A percentile compares a stretch with the other conserved stretches of the same genome.
These are phyloP conservation scores for Marisa cornuarietis DNA, from an alignment of 1,140 invertebrate species.

Conservation along the genomic window DNA sequence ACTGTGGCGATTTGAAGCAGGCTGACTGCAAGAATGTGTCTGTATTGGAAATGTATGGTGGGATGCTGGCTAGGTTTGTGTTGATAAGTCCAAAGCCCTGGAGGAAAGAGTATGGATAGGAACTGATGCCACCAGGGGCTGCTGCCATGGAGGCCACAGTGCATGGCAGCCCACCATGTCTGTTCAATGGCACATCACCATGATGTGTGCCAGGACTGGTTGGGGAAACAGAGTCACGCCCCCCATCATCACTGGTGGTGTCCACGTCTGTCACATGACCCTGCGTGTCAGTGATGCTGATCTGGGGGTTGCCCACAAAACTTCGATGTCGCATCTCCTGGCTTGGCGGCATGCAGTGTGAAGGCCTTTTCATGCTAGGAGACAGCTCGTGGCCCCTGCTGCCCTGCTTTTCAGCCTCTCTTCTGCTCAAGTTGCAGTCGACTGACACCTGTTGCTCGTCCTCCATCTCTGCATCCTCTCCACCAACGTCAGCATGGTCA, in stretches of 20 bases:
- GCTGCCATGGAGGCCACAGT: slow-evolving; percentile 1
- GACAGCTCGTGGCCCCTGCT: not conserved
- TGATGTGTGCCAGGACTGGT: slow-evolving; percentile 6
- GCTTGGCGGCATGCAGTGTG: not conserved
- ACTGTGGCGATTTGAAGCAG: slow-evolving; percentile 9
- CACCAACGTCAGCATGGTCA: slow-evolving; percentile 34
- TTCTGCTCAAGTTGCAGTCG: not conserved
- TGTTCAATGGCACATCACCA: slow-evolving; percentile 4
- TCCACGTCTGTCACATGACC: slow-evolving; percentile 74
- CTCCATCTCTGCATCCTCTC: slow-evolving; percentile 34
- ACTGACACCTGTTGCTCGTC: slow-evolving; percentile 39
- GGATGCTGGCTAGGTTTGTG: slow-evolving; percentile 46
- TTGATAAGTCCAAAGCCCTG: slow-evolving; percentile 36
- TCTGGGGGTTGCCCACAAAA: slow-evolving; percentile 75
- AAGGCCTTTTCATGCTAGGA: not conserved
- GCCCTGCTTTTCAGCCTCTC: not conserved
- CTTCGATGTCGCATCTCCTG: slow-evolving; percentile 6
- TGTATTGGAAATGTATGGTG: slow-evolving; percentile 15
- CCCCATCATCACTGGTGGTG: slow-evolving; percentile 76
- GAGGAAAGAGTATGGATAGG: slow-evolving; percentile 22
- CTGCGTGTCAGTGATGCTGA: slow-evolving; percentile 85
- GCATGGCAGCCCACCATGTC: not conserved
- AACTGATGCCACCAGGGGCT: slow-evolving; percentile 12
- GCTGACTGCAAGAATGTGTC: not conserved
- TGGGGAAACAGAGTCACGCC: slow-evolving; percentile 19